These are phyloP conservation scores for Gallinago stenura DNA, from an alignment of 2,797 vertebrate species.

Conservation along the genomic window DNA sequence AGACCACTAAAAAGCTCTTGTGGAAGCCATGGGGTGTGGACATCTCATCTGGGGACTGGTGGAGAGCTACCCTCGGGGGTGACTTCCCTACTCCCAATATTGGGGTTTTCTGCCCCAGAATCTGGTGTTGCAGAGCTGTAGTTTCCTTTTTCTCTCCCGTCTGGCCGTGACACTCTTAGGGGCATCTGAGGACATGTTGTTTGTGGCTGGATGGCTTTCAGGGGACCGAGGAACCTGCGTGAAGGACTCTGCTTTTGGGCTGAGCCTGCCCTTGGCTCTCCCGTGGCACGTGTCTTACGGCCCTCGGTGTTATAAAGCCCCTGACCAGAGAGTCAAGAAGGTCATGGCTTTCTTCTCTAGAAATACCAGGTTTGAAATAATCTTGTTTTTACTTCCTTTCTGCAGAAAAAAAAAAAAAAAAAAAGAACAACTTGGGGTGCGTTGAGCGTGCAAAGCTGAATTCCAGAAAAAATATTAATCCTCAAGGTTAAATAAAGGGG, in stretches of 20 bases:
- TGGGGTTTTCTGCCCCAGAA: background rate
- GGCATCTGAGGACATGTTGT: rapidly evolving
- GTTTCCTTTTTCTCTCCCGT: background rate
- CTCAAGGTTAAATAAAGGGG: background rate
- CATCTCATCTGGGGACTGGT: rapidly evolving
- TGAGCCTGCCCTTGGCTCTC: background rate
- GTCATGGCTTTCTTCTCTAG: background rate
- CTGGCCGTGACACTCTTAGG: background rate
- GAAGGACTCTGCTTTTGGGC: background rate
- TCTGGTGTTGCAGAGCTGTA: background rate
- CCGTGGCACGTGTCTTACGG: rapidly evolving
- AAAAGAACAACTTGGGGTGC: background rate
- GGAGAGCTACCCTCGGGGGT: background rate
- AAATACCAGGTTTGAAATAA: background rate
- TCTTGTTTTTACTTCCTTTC: background rate
- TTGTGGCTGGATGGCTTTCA: background rate
- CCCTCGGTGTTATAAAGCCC: background rate
- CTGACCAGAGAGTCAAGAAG: background rate
- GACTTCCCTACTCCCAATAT: background rate
- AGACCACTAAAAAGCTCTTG: rapidly evolving
- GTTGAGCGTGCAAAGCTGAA: rapidly evolving
- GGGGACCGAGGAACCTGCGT: too few species aligned
- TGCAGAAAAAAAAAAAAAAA: background rate
- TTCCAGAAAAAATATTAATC: rapidly evolving
- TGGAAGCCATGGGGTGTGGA: background rate